A percentile compares a stretch with the other conserved stretches of the same genome.
Evolutionary conservation across 2,888 invertebrate species (phyloP).

Genomic region (Hermaeophaga mercurialis): DNA sequence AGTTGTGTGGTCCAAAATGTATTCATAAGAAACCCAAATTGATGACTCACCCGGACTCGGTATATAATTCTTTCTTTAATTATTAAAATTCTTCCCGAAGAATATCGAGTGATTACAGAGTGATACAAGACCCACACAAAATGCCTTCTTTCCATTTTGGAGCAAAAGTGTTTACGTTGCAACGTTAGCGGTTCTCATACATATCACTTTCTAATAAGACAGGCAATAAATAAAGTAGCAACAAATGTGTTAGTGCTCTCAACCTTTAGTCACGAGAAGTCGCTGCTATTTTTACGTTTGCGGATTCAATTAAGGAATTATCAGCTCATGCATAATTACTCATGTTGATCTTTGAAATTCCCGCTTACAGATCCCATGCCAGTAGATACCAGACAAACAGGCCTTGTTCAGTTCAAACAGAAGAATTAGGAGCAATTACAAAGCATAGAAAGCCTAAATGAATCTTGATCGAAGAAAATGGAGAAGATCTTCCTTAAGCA

Average conservation of each 20-base stretch:
- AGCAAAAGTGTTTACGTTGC: conserved; percentile 31
- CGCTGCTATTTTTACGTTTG: conserved; percentile 37
- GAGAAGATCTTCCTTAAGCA: too few species aligned
- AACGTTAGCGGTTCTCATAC: conserved; percentile 44
- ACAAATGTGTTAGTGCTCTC: conserved; percentile 43
- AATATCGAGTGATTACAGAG: not conserved
- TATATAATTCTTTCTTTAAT: conserved; percentile 11
- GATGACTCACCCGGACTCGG: conserved; percentile 15
- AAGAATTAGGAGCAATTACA: too few species aligned
- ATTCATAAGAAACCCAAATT: conserved; percentile 7
- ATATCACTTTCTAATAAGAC: conserved; percentile 51
- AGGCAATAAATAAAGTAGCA: conserved; percentile 47
- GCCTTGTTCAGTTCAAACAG: too few species aligned
- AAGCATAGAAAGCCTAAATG: too few species aligned
- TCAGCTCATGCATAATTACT: conserved; percentile 43
- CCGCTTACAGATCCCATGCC: conserved; percentile 23
- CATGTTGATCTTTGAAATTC: conserved; percentile 35
- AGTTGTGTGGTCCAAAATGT: conserved; percentile 22
- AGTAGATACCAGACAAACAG: conserved; percentile 1
- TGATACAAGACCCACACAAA: conserved; percentile 9
- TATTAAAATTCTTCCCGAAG: not conserved
- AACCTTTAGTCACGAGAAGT: conserved; percentile 42
- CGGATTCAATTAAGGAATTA: conserved; percentile 44
- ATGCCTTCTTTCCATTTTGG: conserved; percentile 35
- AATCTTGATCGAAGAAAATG: too few species aligned